Evolutionary conservation across 23 tunicate species (phyloP).

Genomic region (Oikopleura dioica): DNA sequence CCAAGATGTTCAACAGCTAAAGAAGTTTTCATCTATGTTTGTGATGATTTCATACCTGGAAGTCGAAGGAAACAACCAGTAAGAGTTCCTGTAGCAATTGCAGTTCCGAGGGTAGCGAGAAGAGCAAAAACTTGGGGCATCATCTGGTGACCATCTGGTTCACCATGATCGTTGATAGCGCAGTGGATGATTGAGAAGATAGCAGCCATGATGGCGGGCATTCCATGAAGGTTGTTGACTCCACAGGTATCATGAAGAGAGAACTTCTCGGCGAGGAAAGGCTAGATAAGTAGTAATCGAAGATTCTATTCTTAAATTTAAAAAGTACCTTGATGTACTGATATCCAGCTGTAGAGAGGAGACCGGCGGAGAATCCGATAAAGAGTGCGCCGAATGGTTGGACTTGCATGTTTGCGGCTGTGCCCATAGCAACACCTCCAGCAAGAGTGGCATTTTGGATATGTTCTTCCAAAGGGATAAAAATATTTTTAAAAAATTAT

Average conservation of each 20-base stretch:
- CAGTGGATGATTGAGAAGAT: conserved; percentile 38
- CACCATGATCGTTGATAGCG: conserved; percentile 2
- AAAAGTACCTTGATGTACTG: conserved; percentile 39
- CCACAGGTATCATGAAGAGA: conserved; percentile 87
- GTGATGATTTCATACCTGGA: no score
- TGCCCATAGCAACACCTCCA: conserved; percentile 90
- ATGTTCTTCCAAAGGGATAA: no score
- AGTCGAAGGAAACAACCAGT: conserved; percentile 40
- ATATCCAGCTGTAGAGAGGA: conserved; percentile 49
- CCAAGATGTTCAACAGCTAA: conserved; percentile 18
- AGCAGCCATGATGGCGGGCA: conserved; percentile 76
- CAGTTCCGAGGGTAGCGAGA: conserved; percentile 38
- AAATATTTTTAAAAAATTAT: no score
- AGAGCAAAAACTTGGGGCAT: conserved; percentile 11
- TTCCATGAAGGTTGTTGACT: conserved; percentile 87
- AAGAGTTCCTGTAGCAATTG: conserved; percentile 36
- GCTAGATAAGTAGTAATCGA: conserved; percentile 21
- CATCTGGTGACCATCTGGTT: not conserved
- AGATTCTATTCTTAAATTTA: not conserved
- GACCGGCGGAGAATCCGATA: conserved; percentile 43
- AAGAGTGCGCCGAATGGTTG: conserved; percentile 80
- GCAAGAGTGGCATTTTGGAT: conserved; percentile 93
- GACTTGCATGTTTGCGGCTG: conserved; percentile 52
- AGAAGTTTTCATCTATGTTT: no score
- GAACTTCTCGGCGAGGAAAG: conserved; percentile 22